Evolutionary conservation across 2,797 vertebrate species (phyloP).

Genomic region (Hapalemur alaotrensis): DNA sequence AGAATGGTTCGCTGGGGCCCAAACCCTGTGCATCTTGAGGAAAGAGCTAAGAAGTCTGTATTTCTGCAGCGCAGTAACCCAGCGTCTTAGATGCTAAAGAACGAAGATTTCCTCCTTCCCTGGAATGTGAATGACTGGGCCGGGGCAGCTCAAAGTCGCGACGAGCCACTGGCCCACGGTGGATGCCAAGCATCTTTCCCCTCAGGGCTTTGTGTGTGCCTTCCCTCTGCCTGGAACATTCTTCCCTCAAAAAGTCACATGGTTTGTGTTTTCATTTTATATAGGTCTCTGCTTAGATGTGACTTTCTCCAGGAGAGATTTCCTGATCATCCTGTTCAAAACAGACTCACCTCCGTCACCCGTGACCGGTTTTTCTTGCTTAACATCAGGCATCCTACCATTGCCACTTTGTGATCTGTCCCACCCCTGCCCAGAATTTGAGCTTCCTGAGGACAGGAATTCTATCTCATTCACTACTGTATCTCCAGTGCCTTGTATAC

Average conservation of each 20-base stretch:
- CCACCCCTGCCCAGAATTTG: neutral
- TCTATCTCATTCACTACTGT: accelerated
- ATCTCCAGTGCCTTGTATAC: no score
- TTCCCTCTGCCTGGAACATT: neutral
- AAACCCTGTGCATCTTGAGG: neutral
- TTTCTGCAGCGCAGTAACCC: neutral
- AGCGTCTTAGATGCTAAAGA: neutral
- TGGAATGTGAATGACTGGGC: no score
- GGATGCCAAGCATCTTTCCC: accelerated
- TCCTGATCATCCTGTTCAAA: neutral
- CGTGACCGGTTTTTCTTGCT: accelerated
- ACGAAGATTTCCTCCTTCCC: neutral
- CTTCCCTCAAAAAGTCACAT: neutral
- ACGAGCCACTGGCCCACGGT: accelerated
- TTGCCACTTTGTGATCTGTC: no score
- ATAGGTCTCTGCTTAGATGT: neutral
- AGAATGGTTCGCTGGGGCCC: neutral
- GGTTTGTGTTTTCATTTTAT: no score
- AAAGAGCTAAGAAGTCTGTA: neutral
- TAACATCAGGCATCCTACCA: neutral
- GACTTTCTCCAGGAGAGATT: neutral
- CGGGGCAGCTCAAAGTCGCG: neutral
- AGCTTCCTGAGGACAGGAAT: neutral
- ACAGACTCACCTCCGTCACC: neutral
- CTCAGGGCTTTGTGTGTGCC: accelerated